These are phyloP conservation scores for Microctonus aethiopoides DNA, from an alignment of 2,888 invertebrate species.

Conservation along the genomic window DNA sequence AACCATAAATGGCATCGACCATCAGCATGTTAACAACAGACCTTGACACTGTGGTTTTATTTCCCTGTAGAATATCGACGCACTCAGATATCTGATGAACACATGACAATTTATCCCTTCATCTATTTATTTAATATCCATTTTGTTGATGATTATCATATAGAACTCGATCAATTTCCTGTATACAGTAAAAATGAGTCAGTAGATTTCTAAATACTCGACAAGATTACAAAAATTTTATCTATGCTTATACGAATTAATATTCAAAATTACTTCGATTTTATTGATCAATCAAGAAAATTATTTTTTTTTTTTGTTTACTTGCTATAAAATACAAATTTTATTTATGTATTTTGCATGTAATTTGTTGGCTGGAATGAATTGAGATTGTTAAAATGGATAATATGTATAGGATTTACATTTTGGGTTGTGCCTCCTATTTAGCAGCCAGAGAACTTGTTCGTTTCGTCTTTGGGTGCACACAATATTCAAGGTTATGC, in stretches of 20 bases:
- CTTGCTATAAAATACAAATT: too few species aligned
- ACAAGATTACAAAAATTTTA: background rate
- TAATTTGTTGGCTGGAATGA: background rate
- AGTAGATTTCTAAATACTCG: too few species aligned
- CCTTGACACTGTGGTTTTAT: constrained; percentile 7
- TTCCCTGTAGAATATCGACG: background rate
- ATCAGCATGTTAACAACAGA: background rate
- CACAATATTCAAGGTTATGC: background rate
- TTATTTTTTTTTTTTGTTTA: too few species aligned
- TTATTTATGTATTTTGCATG: too few species aligned
- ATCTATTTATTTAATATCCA: background rate
- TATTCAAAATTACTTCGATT: too few species aligned
- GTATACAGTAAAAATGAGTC: too few species aligned
- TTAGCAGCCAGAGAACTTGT: constrained; percentile 9
- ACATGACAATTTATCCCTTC: background rate
- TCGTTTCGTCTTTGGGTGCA: background rate
- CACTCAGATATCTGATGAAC: background rate
- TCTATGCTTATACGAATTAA: background rate
- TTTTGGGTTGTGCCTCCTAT: constrained; percentile 32
- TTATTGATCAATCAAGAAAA: too few species aligned
- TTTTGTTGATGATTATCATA: background rate
- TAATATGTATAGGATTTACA: constrained; percentile 37
- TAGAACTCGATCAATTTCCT: background rate
- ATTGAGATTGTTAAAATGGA: constrained; percentile 33
- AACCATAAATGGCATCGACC: background rate